Evolutionary conservation across 2,888 invertebrate species (phyloP), one percentile per base, ranked within the genome.

Genomic region (Drosophila ezoana): DNA sequence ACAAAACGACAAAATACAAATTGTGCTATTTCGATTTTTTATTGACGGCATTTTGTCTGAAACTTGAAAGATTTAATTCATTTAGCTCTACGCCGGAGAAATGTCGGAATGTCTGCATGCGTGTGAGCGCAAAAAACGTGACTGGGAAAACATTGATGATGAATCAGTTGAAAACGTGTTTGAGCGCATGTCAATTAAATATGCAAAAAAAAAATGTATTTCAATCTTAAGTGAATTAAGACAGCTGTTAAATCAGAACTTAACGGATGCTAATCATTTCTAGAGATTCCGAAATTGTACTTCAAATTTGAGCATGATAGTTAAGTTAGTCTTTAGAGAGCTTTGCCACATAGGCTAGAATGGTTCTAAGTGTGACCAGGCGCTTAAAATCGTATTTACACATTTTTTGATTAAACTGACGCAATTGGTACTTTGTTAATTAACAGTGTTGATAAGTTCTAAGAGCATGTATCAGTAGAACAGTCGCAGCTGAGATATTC

Each of bases 1-100:
- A 52, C 13, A 63, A 76, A 75, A 79, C 43, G 66, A 67, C 69
- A 28, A 72, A 59, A 70, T 37, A 61, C 75, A 74, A 79, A 82
- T 72, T 83, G 84, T 76, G 62, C 74, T 80, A 65, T 62, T 87
- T 80, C 78, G 67, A 83, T 89, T 86, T 80, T 76, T 74, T 80
- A 66, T 52, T 56, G 70, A 57, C 62, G 69, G 77, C 53, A 64
- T 73, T 73, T 66, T 18, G 35, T 35, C 57, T 52, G 44, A 73
- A 73, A 18, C 62, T 11, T 45, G 48, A 1, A 40, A 37, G 51
- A 59, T 79, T 79, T 28, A 28, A 28, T 28, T 81, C 67, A 81
- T 64, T 44, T 59, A 47, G 62, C 76, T 72, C 40, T 63, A 64
- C 37, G 35, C 20, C 28, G 57, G 62, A 61, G 67, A 59, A 78